phyloP scores from a whole-genome alignment of 2,888 invertebrate species.

The Dichetophora obliterata region DNA sequence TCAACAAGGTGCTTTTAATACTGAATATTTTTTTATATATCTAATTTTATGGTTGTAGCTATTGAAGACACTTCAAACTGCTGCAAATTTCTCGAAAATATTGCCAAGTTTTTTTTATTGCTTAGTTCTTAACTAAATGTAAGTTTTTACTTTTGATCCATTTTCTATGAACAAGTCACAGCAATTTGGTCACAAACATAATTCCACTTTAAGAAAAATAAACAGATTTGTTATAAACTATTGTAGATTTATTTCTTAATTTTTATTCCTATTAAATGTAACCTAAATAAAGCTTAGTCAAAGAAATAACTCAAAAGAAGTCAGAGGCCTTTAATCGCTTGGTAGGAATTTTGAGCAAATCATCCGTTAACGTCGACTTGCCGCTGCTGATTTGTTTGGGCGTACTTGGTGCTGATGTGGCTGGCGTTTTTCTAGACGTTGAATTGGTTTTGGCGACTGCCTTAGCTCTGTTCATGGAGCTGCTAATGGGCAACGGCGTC shows the following conservation, averaged over 20 bases:
- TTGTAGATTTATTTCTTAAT: background rate
- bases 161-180: background rate
- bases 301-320: constrained; percentile 74
- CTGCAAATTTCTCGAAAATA: background rate
- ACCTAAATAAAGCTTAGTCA: constrained; percentile 7
- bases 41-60: background rate
- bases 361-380: constrained; percentile 78
- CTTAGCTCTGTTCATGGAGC: constrained; percentile 57
- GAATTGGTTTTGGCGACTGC: constrained; percentile 64
- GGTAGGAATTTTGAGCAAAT: constrained; percentile 85
- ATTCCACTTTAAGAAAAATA: background rate
- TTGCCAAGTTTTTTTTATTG: background rate
- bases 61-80: background rate
- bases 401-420: constrained; percentile 42
- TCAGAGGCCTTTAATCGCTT: constrained; percentile 84
- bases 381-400: constrained; percentile 54
- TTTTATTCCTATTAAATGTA: background rate
- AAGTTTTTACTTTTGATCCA: background rate
- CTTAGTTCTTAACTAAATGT: background rate
- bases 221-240: too few relatives aligned
- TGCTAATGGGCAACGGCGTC: constrained; percentile 53
- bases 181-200: background rate
- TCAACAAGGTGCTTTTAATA: constrained; percentile 15
- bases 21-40: background rate
- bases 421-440: constrained; percentile 66